Conservation (phyloP, 1,140 invertebrate species). For the Pseudomyrmex sp. region DNA sequence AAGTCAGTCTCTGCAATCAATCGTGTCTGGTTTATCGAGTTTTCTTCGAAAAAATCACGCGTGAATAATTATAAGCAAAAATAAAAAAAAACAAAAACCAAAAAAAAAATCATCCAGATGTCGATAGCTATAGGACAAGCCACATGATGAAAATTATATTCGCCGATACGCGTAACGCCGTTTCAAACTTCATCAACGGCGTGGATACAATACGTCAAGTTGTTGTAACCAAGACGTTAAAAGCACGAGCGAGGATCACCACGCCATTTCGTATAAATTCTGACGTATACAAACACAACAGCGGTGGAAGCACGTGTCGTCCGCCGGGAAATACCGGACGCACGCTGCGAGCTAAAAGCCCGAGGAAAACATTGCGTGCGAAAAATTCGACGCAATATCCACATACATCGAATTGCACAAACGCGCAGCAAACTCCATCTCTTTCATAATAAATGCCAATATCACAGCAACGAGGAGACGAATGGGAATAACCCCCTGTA, state of each 20-base stretch:
- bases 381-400: slow-evolving; percentile 19
- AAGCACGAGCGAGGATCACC: slow-evolving; percentile 47
- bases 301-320: slow-evolving; percentile 24
- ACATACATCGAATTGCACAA: background rate
- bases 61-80: background rate
- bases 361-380: slow-evolving; percentile 17
- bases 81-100: too few relatives aligned
- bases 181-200: slow-evolving; percentile 30
- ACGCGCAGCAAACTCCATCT: background rate
- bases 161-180: background rate
- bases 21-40: slow-evolving; percentile 32
- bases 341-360: slow-evolving; percentile 3
- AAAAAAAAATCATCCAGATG: slow-evolving; percentile 13
- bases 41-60: slow-evolving; percentile 5
- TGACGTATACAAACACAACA: slow-evolving; percentile 48
- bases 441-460: slow-evolving; percentile 25
- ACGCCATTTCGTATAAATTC: slow-evolving; percentile 23
- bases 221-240: slow-evolving; percentile 43
- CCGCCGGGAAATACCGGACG: slow-evolving; percentile 57
- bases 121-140: slow-evolving; percentile 19
- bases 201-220: slow-evolving; percentile 25
- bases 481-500: background rate
- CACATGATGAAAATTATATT: slow-evolving; percentile 18
- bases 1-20: slow-evolving; percentile 2
- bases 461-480: slow-evolving; percentile 2